Evolutionary conservation across 2,888 invertebrate genomes (phyloP), one percentile per base, ranked within the genome.

Genomic region (Eulithis testata): DNA sequence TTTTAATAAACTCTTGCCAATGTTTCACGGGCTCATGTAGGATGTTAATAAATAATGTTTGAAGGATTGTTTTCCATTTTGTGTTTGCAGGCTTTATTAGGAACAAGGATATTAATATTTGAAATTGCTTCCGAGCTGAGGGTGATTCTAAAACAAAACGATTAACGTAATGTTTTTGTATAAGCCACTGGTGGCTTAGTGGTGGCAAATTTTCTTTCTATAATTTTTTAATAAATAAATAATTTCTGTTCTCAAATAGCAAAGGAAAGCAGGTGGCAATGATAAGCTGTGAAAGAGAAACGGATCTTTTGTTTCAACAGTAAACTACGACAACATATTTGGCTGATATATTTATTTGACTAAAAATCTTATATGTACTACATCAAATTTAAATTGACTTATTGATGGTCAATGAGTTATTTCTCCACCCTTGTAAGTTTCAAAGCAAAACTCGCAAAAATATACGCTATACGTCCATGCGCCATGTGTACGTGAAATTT

Each of bases 401-500:
- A 12, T 11, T 11, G 43, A 37, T 21, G 43, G 9, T 36, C 40
- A 27, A 11, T 55, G 49, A 59, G 27, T 59, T 59, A 52, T 51
- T 65, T 21, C 45, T 27, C 43, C 6, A 27, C 54, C 31, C 50
- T 49, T 47, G 47, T 50, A 65, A 71, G 65, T 69, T 68, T 66
- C 56, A 14, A 57, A 66, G 64, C 51, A 40, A 55, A 66, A 63
- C 68, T 63, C 58, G 65, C 64, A 50, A 67, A 70, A 70, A 61
- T 67, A 68, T 56, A 49, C 63, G 59, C 68, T 60, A 80, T 78
- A 80, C 80, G 69, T 80, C 78, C 78, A 80, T 64, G 75, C 79
- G 73, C 83, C 86, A 76, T 76, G 77, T 87, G 86, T 62, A 68
- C 14, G 21, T 84, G 86, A 86, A 83, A 76, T 82, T 86, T 85